Percentiles rank a stretch among this genome's conserved stretches.
phyloP scores from a whole-genome alignment of 2,113 vertebrate species.

The Excalfactoria chinensis region DNA sequence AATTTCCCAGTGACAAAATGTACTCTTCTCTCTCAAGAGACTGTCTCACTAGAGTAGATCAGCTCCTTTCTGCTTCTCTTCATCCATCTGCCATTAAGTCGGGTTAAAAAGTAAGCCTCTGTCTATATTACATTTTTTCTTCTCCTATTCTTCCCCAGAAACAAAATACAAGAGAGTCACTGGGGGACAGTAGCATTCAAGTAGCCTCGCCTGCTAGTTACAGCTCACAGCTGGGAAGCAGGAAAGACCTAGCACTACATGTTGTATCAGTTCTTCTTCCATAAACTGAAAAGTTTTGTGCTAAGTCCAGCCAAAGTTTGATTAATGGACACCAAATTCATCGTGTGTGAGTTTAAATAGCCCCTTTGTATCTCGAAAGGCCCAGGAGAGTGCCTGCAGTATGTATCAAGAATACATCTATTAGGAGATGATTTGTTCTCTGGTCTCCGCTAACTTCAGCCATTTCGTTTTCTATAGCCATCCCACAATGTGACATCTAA shows the following conservation, averaged over 20 bases:
- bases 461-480: not conserved
- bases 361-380: not conserved
- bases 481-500: not conserved
- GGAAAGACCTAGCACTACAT: not conserved
- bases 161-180: not conserved
- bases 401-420: not conserved
- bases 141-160: not conserved
- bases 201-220: not conserved
- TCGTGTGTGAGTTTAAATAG: not conserved
- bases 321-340: not conserved
- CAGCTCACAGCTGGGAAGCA: not conserved
- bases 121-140: not conserved
- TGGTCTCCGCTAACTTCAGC: not conserved
- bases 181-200: not conserved
- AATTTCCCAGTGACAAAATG: conserved; percentile 31
- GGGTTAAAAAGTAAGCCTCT: not conserved
- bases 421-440: not conserved
- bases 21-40: not conserved
- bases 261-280: not conserved
- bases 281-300: not conserved
- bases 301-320: not conserved
- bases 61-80: not conserved
- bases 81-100: not conserved
- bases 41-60: not conserved
- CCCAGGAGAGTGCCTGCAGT: not conserved